A percentile compares a stretch with the other conserved stretches of the same genome.
phyloP scores from a whole-genome alignment of 2,797 vertebrate genomes.

The Forpus xanthops region DNA sequence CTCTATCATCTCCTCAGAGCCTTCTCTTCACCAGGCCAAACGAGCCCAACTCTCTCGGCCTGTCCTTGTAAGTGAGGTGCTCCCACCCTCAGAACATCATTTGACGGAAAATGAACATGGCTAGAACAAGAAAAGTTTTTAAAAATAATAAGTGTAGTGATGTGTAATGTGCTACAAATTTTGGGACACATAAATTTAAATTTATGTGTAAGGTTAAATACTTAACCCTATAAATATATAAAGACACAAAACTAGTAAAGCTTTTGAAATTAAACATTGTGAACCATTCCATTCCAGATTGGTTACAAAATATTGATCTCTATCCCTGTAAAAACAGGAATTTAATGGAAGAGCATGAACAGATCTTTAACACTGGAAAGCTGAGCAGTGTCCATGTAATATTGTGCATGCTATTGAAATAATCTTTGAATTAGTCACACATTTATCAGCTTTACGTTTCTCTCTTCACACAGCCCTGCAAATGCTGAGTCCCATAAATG shows the following conservation, averaged over 20 bases:
- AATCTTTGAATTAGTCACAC: conserved; percentile 57
- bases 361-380: conserved; percentile 3
- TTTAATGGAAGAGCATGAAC: conserved; percentile 21
- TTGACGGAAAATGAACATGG: background rate
- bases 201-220: background rate
- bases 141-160: background rate
- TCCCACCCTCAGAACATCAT: background rate
- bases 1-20: background rate
- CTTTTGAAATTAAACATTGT: background rate
- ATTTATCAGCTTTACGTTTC: background rate
- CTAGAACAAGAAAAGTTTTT: background rate
- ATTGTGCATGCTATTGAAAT: conserved; percentile 39
- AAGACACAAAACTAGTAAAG: background rate
- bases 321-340: conserved; percentile 45
- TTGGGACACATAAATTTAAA: background rate
- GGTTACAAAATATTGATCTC: conserved; percentile 11
- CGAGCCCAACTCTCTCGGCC: background rate
- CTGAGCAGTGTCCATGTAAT: background rate
- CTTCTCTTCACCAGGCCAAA: background rate
- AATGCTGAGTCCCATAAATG: background rate
- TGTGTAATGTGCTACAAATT: background rate
- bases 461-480: background rate
- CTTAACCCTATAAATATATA: background rate
- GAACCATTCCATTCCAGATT: background rate
- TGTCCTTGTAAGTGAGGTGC: background rate